Conservation (phyloP, 2,113 vertebrate species). For the Pluvianellus socialis region DNA sequence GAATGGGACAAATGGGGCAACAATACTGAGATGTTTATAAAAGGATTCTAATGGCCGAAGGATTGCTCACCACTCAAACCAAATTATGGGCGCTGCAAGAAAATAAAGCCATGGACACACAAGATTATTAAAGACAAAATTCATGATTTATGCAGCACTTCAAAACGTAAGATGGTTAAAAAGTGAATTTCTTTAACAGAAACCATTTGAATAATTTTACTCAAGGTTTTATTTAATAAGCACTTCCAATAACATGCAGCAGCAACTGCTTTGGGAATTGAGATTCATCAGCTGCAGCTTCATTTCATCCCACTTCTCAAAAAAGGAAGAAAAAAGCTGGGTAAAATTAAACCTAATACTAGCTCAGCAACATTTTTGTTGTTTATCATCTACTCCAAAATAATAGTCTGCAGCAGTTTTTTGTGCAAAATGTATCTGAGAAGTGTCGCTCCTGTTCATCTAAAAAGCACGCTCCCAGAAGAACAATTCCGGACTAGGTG, state of each 20-base stretch:
- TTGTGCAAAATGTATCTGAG: not conserved
- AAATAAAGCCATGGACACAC: not conserved
- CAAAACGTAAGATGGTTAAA: not conserved
- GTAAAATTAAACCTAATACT: not conserved
- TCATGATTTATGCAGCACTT: not conserved
- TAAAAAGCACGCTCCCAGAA: not conserved
- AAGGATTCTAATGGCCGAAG: not conserved
- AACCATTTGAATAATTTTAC: constrained; percentile 10
- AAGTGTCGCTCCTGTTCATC: not conserved
- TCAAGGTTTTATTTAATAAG: not conserved
- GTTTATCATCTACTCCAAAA: not conserved
- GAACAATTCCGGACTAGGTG: not conserved
- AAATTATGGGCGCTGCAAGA: rapidly evolving
- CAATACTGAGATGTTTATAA: not conserved
- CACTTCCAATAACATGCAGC: not conserved
- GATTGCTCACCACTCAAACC: not conserved
- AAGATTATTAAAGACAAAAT: not conserved
- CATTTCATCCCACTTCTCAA: not conserved
- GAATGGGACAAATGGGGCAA: not conserved
- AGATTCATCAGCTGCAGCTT: not conserved
- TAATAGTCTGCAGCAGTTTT: not conserved
- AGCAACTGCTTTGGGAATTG: not conserved
- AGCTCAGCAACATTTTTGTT: not conserved
- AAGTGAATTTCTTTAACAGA: not conserved
- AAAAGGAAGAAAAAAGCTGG: not conserved